Evolutionary conservation across 1,140 invertebrate genomes (phyloP), one percentile per base, ranked within the genome.

Genomic region (Drosophila nannoptera): DNA sequence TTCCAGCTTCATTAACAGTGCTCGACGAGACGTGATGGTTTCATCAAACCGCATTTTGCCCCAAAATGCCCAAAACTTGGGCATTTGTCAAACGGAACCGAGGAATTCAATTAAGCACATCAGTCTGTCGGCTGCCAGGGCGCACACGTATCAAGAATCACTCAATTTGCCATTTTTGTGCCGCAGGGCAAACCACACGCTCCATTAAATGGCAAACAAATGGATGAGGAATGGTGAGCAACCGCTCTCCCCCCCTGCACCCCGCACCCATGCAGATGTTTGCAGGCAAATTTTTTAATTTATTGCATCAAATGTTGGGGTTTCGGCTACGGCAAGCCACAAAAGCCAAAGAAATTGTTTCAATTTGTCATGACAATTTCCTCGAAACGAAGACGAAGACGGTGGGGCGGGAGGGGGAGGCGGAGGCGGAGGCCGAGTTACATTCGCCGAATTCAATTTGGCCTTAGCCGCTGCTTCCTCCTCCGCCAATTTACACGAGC

Each of bases 301-400:
- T 83, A 83, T 83, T 84, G 80, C 73, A 77, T 71, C 68, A 83
- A 84, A 83, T 83, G 69, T 83, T 80, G 69, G 72, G 61, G 63
- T 82, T 65, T 73, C 56, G 38, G 55, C 67, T 61, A 54, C 32
- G 75, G 62, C 69, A 76, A 64, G 76, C 80, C 76, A 84, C 80
- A 84, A 84, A 84, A 84, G 77, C 77, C 73, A 77, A 84, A 86
- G 77, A 86, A 86, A 86, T 86, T 86, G 77, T 86, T 81, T 86
- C 81, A 86, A 86, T 86, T 86, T 86, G 81, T 86, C 81, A 86
- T 81, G 81, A 86, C 81, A 86, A 86, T 86, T 86, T 77, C 77
- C 86, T 84, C 86, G 81, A 84, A 75, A 80, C 71, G 80, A 67
- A 46, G 22, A 29, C n/a, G n/a, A n/a, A n/a, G n/a, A n/a, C n/a